These are phyloP conservation scores for Gadopsis bispinosus DNA, from an alignment of 2,797 vertebrate genomes.

Conservation along the genomic window DNA sequence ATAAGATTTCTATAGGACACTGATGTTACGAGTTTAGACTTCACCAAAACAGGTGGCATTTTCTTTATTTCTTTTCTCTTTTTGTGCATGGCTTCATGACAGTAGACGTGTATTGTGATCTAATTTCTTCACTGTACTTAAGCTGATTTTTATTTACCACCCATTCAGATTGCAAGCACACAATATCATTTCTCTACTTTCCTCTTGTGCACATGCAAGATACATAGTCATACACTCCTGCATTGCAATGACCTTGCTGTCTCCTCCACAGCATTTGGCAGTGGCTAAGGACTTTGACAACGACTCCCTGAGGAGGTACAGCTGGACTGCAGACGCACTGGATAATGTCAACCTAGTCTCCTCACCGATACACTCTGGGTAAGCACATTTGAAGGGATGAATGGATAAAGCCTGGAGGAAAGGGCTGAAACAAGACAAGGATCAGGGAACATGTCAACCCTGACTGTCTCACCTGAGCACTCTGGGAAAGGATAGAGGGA, in stretches of 20 bases:
- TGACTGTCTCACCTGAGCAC: background rate
- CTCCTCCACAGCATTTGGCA: constrained; percentile 87
- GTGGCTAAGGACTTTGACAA: constrained; percentile 92
- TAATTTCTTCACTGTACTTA: background rate
- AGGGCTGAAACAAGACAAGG: background rate
- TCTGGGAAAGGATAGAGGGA: background rate
- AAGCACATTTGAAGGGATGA: constrained; percentile 67
- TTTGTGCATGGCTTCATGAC: constrained; percentile 16
- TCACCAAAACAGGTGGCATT: background rate
- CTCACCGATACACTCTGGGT: constrained; percentile 98
- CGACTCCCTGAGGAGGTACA: constrained; percentile 95
- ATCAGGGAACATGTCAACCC: background rate
- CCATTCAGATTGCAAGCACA: background rate
- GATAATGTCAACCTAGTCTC: constrained; percentile 98
- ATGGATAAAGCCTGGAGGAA: background rate
- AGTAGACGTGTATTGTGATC: background rate
- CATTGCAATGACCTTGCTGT: constrained; percentile 16
- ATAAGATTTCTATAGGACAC: background rate
- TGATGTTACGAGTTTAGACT: background rate
- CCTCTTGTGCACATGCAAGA: background rate
- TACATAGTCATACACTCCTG: background rate
- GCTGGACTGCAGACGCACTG: constrained; percentile 94
- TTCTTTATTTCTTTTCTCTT: background rate
- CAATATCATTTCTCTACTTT: background rate
- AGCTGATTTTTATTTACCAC: background rate